A percentile compares a stretch with the other conserved stretches of the same genome.
Evolutionary conservation across 2,113 vertebrate genomes (phyloP).

Genomic region (Chaetops frenatus): DNA sequence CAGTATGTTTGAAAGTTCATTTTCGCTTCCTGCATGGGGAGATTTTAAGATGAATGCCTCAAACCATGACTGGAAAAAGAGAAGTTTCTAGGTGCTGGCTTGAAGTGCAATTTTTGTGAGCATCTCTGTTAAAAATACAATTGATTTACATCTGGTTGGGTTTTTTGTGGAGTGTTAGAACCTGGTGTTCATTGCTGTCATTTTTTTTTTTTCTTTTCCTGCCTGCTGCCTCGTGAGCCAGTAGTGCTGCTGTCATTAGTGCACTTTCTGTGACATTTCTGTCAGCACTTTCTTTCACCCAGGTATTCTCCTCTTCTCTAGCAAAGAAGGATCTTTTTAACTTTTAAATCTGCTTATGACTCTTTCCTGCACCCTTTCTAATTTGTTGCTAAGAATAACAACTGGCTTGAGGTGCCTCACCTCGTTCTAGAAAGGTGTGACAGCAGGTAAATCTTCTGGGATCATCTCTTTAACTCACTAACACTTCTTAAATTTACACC

Average conservation of each 20-base stretch:
- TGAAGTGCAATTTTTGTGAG: background rate
- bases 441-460: background rate
- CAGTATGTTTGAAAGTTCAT: background rate
- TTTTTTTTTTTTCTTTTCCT: background rate
- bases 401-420: background rate
- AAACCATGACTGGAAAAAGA: background rate
- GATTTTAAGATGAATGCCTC: background rate
- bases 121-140: background rate
- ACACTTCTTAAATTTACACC: background rate
- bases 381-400: background rate
- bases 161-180: background rate
- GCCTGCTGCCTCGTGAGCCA: background rate
- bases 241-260: background rate
- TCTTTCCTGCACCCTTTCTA: background rate
- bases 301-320: background rate
- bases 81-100: background rate
- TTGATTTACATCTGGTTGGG: background rate
- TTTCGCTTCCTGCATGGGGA: background rate
- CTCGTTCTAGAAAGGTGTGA: background rate
- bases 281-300: background rate
- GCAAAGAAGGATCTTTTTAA: background rate
- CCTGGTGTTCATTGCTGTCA: background rate
- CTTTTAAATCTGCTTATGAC: background rate
- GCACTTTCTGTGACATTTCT: background rate
- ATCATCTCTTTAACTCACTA: background rate